Evolutionary conservation across 1,140 invertebrate genomes (phyloP), one percentile per base, ranked within the genome.

Genomic region (Zophobas atratus): DNA sequence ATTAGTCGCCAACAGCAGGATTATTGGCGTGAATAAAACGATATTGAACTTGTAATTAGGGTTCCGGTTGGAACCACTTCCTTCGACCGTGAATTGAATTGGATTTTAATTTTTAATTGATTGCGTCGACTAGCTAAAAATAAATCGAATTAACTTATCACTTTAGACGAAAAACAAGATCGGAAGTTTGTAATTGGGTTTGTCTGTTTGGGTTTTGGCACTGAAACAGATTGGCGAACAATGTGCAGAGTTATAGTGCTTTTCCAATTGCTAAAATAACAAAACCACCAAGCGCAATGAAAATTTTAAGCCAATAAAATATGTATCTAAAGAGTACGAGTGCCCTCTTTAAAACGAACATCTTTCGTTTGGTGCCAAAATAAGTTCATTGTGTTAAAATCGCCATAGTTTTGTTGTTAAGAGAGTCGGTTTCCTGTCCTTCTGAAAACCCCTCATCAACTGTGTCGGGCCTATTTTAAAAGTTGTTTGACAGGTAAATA

Each of bases 21-120:
- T 43, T 55, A n/a, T 43, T 2, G 38, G 60, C 5, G 60, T 67
- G n/a, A 20, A 5, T 20, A 41, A 43, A 2, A 6, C 35, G 56
- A 39, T 43, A 67, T 67, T 43, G 39, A 67, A 67, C 60, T 39
- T 38, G 43, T 67, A 43, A 43, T 43, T 43, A 39, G 6, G 60
- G 4, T 20, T 20, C 60, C 39, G 60, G 60, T 43, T 41, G n/a
- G 6, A 39, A n/a, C n/a, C 38, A 39, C 39, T 43, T 67, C 43
- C 60, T 33, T 46, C n/a, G 34, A 41, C 49, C 38, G 38, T 43
- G 38, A 67, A 67, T 67, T 67, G n/a, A 36, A 60, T 60, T 60
- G 60, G 39, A 43, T 67, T 67, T 67, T 67, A 67, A 67, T 67
- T 67, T 67, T 67, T 67, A 67, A 67, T 67, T 43, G 38, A 8